Conservation (phyloP, 1,140 invertebrate genomes). For the Sarcophaga peregrina region DNA sequence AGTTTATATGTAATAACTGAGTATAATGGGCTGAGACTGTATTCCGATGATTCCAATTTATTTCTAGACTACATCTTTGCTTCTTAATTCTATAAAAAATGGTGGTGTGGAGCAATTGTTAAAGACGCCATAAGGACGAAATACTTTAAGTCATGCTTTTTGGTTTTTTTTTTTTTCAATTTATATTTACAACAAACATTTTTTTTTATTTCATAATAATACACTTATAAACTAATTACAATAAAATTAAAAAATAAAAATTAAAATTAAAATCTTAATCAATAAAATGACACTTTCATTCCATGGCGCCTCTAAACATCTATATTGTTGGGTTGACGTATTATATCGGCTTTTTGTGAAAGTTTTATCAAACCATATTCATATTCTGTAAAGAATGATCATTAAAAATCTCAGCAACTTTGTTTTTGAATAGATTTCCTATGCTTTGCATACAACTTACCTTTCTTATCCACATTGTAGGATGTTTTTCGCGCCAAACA, state of each 20-base stretch:
- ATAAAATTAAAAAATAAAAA: neutral
- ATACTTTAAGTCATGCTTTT: neutral
- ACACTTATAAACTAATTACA: neutral
- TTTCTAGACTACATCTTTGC: too few relatives aligned
- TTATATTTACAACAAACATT: neutral
- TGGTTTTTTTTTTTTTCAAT: neutral
- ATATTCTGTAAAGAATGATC: slow-evolving; percentile 20
- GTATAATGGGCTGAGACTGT: too few relatives aligned
- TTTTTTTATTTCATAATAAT: neutral
- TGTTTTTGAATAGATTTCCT: too few relatives aligned
- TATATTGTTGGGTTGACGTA: neutral
- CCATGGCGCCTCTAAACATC: neutral
- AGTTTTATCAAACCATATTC: slow-evolving; percentile 31
- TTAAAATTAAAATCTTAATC: neutral
- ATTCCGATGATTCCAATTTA: too few relatives aligned
- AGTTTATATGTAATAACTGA: too few relatives aligned
- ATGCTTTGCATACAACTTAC: too few relatives aligned
- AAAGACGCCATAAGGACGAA: too few relatives aligned
- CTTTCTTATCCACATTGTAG: slow-evolving; percentile 34
- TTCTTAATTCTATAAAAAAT: too few relatives aligned
- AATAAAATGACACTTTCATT: too few relatives aligned
- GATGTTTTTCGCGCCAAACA: neutral
- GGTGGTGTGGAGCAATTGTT: too few relatives aligned
- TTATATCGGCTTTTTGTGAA: slow-evolving; percentile 26
- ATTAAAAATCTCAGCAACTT: neutral